Base-by-base conservation (phyloP, 2,113 vertebrate species). In the Menidia beryllina region DNA sequence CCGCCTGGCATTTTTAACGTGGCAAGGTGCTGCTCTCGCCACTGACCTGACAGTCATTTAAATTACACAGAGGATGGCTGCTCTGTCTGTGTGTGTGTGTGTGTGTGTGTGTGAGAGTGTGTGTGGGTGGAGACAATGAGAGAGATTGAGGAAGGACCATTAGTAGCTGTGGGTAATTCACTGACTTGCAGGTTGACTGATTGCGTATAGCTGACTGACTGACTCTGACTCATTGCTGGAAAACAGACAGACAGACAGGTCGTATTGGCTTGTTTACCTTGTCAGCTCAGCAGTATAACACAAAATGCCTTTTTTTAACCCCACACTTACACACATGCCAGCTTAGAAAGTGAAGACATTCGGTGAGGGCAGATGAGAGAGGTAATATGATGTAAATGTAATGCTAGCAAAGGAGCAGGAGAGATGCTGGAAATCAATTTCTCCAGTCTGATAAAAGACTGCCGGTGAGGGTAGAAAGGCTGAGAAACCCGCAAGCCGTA, bases 1-100 rank as follows among this genome's bases (percentile, higher is more conserved):
- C 93, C 93, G 91, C 87, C 93, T 97, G 96, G 96, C 96, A 97
- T 98, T 98, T 99, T 98, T 97, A 98, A 96, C 96, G 95, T 91
- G 90, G 91, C 91, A 88, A 92, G 91, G 91, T 92, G 90, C 95
- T 94, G 91, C 90, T 91, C 92, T 89, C 87, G 85, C 87, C 90
- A 92, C 93, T 94, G 93, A 94, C 94, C 93, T 94, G 94, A 94
- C 93, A 94, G 93, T 94, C 94, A 94, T 93, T 93, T 93, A 93
- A 94, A 93, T 93, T 93, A 93, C 91, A 90, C 79, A 90, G 84
- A 86, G 79, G 83, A 82, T 79, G 88, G 86, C 72, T 89, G 68
- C 79, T 84, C 57, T 83, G 72, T 71, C 47, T 77, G 58, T 80
- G 73, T 81, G 69, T 67, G 64, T 77, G 66, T 63, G 69, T 83